phyloP scores from a whole-genome alignment of 2,113 vertebrate genomes.

The Cathartes aura region DNA sequence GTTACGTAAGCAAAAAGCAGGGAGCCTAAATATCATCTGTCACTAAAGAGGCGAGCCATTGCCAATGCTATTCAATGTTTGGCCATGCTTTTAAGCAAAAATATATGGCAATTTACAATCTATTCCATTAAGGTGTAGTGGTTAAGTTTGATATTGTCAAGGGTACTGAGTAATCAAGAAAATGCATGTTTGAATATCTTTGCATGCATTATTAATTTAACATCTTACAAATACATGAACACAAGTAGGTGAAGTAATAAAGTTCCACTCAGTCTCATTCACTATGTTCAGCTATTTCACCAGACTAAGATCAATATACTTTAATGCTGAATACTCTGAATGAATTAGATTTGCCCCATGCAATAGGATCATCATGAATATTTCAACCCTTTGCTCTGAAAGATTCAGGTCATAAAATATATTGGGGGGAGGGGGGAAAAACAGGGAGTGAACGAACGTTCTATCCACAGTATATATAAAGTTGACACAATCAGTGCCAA shows the following conservation, averaged over 20 bases:
- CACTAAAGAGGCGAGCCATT: background rate
- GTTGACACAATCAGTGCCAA: background rate
- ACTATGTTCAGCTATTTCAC: background rate
- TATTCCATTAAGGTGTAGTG: background rate
- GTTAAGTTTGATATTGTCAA: conserved; percentile 1
- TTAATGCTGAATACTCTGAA: background rate
- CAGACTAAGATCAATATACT: background rate
- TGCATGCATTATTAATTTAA: conserved; percentile 27
- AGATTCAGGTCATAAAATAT: background rate
- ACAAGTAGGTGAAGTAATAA: conserved; percentile 20
- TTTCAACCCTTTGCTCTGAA: background rate
- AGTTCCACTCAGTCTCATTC: background rate
- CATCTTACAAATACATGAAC: background rate
- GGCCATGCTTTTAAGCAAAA: background rate
- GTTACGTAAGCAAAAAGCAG: background rate
- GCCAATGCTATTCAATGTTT: background rate
- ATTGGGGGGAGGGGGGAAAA: background rate
- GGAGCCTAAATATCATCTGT: background rate
- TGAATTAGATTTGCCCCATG: background rate
- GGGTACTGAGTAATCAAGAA: conserved; percentile 15
- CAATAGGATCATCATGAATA: background rate
- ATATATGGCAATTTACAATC: background rate
- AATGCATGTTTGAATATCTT: background rate
- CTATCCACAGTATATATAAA: background rate
- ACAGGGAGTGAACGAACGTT: background rate